These are phyloP conservation scores for Corynorhinus townsendii DNA, from an alignment of 2,113 vertebrate species.

Conservation along the genomic window DNA sequence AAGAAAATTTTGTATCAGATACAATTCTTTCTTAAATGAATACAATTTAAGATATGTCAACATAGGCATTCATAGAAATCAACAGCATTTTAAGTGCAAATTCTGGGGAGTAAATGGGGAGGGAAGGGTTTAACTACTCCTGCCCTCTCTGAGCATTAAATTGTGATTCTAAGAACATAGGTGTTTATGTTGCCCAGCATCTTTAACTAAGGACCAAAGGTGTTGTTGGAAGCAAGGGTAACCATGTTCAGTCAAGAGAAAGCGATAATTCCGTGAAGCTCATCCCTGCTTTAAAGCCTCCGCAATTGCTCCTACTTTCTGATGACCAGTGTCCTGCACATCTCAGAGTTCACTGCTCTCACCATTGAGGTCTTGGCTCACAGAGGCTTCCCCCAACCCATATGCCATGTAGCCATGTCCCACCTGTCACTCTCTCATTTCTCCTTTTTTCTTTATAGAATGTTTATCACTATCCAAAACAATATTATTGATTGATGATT, in stretches of 20 bases:
- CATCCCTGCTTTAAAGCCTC: not conserved
- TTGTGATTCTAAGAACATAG: not conserved
- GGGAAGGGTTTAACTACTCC: not conserved
- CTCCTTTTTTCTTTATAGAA: not conserved
- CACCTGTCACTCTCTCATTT: not conserved
- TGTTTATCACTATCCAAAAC: not conserved
- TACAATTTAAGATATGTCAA: not conserved
- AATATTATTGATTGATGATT: not conserved
- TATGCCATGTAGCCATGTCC: accelerated
- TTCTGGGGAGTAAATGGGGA: too few relatives aligned
- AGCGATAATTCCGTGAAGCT: not conserved
- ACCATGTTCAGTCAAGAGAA: not conserved
- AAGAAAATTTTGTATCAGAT: not conserved
- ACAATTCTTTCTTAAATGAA: not conserved
- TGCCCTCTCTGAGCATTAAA: not conserved
- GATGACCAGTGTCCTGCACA: not conserved
- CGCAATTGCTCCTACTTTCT: not conserved
- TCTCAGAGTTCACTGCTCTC: not conserved
- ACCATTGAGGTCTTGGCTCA: not conserved
- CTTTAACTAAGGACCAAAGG: not conserved
- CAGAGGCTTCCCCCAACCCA: not conserved
- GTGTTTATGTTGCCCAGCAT: not conserved
- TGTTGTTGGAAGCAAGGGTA: not conserved
- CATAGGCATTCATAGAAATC: not conserved
- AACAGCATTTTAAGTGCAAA: not conserved